These are phyloP conservation scores for Octodonta nipae DNA, from an alignment of 2,888 invertebrate genomes.

Conservation along the genomic window DNA sequence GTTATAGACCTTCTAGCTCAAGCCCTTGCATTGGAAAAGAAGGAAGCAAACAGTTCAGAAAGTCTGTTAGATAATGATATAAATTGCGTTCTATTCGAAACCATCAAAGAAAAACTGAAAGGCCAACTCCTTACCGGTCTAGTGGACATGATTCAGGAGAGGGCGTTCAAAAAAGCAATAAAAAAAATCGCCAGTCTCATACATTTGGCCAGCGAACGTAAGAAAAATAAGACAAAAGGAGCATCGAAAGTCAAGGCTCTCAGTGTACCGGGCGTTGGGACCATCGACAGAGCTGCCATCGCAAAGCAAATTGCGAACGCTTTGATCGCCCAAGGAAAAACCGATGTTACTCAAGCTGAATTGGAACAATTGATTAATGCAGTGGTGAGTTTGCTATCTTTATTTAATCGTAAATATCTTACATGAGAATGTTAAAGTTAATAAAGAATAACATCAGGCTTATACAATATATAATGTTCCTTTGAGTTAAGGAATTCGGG, in stretches of 20 bases:
- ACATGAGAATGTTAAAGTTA: too few relatives aligned
- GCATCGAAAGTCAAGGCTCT: conserved; percentile 33
- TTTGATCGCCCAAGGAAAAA: conserved; percentile 64
- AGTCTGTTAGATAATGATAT: conserved; percentile 58
- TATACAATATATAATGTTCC: too few relatives aligned
- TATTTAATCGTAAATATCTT: too few relatives aligned
- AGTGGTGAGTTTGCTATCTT: conserved; percentile 50
- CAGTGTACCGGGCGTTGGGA: conserved; percentile 54
- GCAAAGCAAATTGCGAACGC: conserved; percentile 71
- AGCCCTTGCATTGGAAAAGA: conserved; percentile 64
- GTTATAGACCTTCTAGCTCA: conserved; percentile 62
- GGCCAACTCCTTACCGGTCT: conserved; percentile 27
- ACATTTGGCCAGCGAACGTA: conserved; percentile 47
- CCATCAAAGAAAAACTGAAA: conserved; percentile 73
- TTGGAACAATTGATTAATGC: conserved; percentile 67
- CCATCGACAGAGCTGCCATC: conserved; percentile 65
- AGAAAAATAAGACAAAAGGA: conserved; percentile 30
- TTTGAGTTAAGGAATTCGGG: too few relatives aligned
- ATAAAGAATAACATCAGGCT: too few relatives aligned
- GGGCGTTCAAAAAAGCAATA: conserved; percentile 60
- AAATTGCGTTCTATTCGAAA: conserved; percentile 65
- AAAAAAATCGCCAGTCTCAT: conserved; percentile 63
- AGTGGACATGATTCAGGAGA: conserved; percentile 47
- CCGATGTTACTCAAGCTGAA: conserved; percentile 66
- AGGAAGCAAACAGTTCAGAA: conserved; percentile 58